Base-by-base conservation (phyloP, 2,888 invertebrate species). In the Nasonovia ribisnigri region DNA sequence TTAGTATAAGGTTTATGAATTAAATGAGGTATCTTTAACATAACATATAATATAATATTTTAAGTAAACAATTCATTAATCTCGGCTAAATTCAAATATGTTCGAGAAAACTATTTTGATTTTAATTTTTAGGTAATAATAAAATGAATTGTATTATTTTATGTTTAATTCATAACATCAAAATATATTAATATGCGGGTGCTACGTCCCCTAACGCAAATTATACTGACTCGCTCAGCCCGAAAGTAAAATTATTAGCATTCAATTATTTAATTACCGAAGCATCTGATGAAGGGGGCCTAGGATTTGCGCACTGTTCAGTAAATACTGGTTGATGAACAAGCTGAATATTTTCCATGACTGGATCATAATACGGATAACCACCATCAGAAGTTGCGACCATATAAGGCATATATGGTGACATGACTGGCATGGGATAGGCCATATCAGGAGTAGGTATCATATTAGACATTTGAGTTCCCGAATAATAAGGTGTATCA, bases 321-420 rank as follows among this genome's bases (percentile, higher is more conserved):
- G 90, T 60, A 43, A 90, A 93, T 84, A 93, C 24, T 13, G 90
- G 93, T 51, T 90, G 93, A 90, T 86, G 93, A 86, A 93, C 93
- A 93, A 93, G 86, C 48, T 93, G 93, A 87, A 93, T 93, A 90
- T 93, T 93, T 93, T 93, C 93, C 90, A 93, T 90, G 48, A 90
- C 51, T 26, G 90, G 93, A 90, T 93, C 93, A 51, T 93, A 93
- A 51, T 93, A 93, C 13, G 93, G 93, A n/a, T 93, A 93, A 93
- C 93, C 42, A 60, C 93, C 60, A 93, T 93, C 93, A 43, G 93
- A 90, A 84, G 93, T 67, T 60, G 93, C 90, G 8, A 93, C 93
- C 93, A 93, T 90, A 67, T 93, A 93, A 90, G 93, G 93, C 93
- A 93, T 93, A 42, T 93, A 93, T 67, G 93, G 93, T 51, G 93